phyloP scores from a whole-genome alignment of 1,140 invertebrate genomes.

The Sinella curviseta region DNA sequence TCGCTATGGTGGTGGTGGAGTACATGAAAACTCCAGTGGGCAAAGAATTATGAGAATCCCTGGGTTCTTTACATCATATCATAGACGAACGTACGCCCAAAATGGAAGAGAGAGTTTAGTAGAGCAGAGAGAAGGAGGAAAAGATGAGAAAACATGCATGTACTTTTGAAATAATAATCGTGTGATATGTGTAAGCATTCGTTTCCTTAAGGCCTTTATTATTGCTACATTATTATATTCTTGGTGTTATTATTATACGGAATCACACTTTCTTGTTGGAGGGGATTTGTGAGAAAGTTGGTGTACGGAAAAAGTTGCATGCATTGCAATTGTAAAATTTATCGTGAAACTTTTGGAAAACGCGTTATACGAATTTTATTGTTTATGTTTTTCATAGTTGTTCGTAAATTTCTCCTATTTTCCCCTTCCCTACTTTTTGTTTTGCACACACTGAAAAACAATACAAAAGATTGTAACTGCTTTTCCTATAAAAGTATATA shows the following conservation, averaged over 20 bases:
- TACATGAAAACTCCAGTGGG: too few relatives aligned
- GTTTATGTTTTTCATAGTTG: neutral
- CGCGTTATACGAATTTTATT: neutral
- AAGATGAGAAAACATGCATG: neutral
- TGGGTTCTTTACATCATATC: neutral
- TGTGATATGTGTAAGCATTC: too few relatives aligned
- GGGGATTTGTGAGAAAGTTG: too few relatives aligned
- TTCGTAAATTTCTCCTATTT: neutral
- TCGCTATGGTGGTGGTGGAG: neutral
- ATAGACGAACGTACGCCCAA: neutral
- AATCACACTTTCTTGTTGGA: too few relatives aligned
- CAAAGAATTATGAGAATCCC: neutral
- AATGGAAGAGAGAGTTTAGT: too few relatives aligned
- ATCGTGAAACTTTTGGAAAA: neutral
- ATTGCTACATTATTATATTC: too few relatives aligned
- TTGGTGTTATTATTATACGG: too few relatives aligned
- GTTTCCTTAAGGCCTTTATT: too few relatives aligned
- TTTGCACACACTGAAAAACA: too few relatives aligned
- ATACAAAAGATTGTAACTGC: too few relatives aligned
- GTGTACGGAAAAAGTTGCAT: neutral
- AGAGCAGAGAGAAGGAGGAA: neutral
- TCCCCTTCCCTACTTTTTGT: too few relatives aligned
- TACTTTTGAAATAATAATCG: neutral
- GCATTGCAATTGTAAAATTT: slow-evolving; percentile 9
- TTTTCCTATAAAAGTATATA: too few relatives aligned